A percentile compares a stretch with the other conserved stretches of the same genome.
Conservation (phyloP, 2,113 vertebrate genomes). For the Colistium nudipinnis region DNA sequence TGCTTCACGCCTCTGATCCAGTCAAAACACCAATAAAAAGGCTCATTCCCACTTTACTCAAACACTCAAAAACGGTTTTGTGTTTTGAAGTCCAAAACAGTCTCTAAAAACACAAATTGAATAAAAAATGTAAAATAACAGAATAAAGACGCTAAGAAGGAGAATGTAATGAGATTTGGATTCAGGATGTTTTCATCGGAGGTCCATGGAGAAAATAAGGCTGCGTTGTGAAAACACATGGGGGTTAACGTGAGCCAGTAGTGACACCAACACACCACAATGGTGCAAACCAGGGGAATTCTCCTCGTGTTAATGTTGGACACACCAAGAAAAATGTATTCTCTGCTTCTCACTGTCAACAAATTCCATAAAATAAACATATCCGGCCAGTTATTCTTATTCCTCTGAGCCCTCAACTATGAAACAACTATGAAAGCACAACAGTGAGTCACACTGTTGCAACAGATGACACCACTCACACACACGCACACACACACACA, state of each 20-base stretch:
- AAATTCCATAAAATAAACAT: background rate
- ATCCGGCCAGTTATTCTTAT: background rate
- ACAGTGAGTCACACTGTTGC: no score
- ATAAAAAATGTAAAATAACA: no score
- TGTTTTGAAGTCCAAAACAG: no score
- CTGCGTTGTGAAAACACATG: conserved; percentile 74
- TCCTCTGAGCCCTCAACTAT: background rate
- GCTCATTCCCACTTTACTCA: background rate
- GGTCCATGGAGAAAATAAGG: conserved; percentile 48
- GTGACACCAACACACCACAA: conserved; percentile 53
- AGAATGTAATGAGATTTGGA: no score
- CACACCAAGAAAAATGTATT: no score
- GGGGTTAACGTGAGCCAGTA: conserved; percentile 70
- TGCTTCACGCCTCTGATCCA: background rate
- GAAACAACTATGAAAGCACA: no score
- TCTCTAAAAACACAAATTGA: no score
- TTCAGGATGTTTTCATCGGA: conserved; percentile 50
- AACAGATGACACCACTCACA: no score
- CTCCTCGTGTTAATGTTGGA: no score
- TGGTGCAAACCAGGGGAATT: background rate
- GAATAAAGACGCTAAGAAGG: no score
- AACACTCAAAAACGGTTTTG: background rate
- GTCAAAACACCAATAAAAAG: background rate
- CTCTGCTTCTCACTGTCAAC: background rate
- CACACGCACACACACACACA: no score